Base-by-base conservation (phyloP, 2,797 vertebrate species). In the Clamator glandarius region DNA sequence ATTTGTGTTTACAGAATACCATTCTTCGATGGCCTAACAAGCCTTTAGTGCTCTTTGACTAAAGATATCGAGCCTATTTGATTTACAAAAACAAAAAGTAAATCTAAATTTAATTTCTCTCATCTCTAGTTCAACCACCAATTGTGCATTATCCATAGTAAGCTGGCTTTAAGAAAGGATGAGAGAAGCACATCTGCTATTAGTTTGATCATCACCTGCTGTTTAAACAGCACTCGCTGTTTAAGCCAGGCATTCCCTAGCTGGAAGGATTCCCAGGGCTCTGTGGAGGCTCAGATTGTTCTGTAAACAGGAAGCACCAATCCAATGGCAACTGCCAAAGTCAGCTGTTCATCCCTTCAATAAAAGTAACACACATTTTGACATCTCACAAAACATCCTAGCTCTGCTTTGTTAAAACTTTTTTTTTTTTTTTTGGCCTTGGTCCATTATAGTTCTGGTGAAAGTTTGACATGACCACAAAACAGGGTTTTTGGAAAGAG, bases 131-230 rank as follows among this genome's bases (percentile, higher is more conserved):
- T 93, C 73, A 95, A 48, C 39, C 89, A 95, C 72, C 87, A 88
- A 21, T 18, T 70, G 63, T 86, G 42, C 75, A 54, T 75, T 67
- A 76, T 55, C 83, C 81, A 67, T 31, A 89, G 84, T 62, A 62
- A 82, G 80, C 67, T 94, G 86, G 62, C 89, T 96, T 74, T 54
- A 28, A 88, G 93, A 78, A 96, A 62, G 46, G 48, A 92, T 84
- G 66, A 97, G 44, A 75, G 84, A 95, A 94, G 88, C 70, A 97
- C 86, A 97, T 96, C 89, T 95, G 94, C 77, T 90, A 85, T 70
- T 85, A 87, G 92, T 96, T 96, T 94, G 96, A 81, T 97, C 93
- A 97, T 94, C 90, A 93, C 96, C 93, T 97, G 94, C 92, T 97
- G 94, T 84, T 97, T 94, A 93, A 95, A 95, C 91, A 96, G 92